These are phyloP conservation scores for western clawed frog (Xenopus tropicalis) DNA, from an alignment of 2,113 vertebrate genomes.

Conservation along the genomic window UCB_Xtro_10.0 CM004444.2:755001-755500, in stretches of 20 bases:
- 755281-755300: too few relatives aligned
- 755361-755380: not conserved
- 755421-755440: not conserved
- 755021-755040: conserved; percentile 12
- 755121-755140: not conserved
- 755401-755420: not conserved
- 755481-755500: not conserved
- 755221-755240: too few relatives aligned
- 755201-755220: not conserved
- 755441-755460: conserved; percentile 23
- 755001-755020: not conserved
- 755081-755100: conserved; percentile 17
- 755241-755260: too few relatives aligned
- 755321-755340: conserved; percentile 7
- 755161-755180: rapidly evolving
- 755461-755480: not conserved
- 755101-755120: not conserved
- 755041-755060: not conserved
- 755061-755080: not conserved
- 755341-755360: not conserved
- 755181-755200: not conserved
- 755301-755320: not conserved
- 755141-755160: not conserved
- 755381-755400: not conserved
- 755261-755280: too few relatives aligned